Percentiles rank a stretch among this genome's conserved stretches.
These are phyloP conservation scores for Andrena flavipes DNA, from an alignment of 2,888 invertebrate species.

Conservation along the genomic window DNA sequence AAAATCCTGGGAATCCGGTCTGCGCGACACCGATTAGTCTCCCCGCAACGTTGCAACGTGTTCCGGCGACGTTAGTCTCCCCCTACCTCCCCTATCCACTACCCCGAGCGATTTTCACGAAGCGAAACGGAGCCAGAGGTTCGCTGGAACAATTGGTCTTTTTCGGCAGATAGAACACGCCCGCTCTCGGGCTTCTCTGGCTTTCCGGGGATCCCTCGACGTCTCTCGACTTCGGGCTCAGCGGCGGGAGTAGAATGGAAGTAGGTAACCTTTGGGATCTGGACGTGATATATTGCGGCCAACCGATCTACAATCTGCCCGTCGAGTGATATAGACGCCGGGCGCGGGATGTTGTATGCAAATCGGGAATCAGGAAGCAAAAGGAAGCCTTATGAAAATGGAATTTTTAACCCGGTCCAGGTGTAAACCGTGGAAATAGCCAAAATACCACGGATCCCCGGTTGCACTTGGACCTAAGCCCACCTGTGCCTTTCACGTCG, in stretches of 20 bases:
- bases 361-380: conserved; percentile 65
- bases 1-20: conserved; percentile 47
- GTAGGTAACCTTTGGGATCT: conserved; percentile 67
- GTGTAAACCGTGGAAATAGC: conserved; percentile 43
- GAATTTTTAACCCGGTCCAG: conserved; percentile 36
- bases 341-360: conserved; percentile 62
- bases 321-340: conserved; percentile 51
- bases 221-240: conserved; percentile 22
- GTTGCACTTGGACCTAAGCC: neutral
- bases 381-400: conserved; percentile 54
- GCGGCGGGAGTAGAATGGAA: conserved; percentile 51
- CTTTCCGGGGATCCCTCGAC: conserved; percentile 51
- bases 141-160: conserved; percentile 36
- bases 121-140: neutral
- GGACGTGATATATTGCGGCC: conserved; percentile 61
- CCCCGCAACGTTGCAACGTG: conserved; percentile 12
- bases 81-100: neutral
- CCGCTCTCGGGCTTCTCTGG: conserved; percentile 4
- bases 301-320: conserved; percentile 66
- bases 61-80: neutral
- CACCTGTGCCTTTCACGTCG: neutral
- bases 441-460: conserved; percentile 34
- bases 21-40: conserved; percentile 47
- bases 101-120: conserved; percentile 33
- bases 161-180: conserved; percentile 49